Percentiles rank a stretch among this genome's conserved stretches.
Evolutionary conservation across 30 jellyfish, hydroid and myxozoan species (phyloP).

Genomic region (Chironex yamaguchii): DNA sequence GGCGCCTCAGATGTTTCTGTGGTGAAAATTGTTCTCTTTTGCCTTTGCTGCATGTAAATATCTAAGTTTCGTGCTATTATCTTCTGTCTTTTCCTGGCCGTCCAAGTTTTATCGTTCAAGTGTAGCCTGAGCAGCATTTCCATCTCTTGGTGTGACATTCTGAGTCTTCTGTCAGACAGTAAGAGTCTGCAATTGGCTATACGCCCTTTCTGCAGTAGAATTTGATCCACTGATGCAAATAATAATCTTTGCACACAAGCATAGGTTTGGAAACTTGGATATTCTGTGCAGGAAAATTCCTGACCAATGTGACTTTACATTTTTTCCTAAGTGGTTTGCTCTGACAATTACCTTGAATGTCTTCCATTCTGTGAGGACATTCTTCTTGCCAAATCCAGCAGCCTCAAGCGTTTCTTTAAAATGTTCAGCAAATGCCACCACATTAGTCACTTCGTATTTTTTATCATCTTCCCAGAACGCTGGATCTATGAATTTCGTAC

Average conservation of each 20-base stretch:
- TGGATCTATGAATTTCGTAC: constrained; percentile 1
- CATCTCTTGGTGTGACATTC: constrained; percentile 9
- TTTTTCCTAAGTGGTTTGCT: neutral
- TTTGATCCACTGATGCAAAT: constrained; percentile 39
- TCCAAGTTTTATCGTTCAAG: constrained; percentile 29
- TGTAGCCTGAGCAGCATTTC: constrained; percentile 11
- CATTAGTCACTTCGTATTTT: neutral
- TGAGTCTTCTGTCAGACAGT: constrained; percentile 16
- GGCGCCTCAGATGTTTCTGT: too few relatives aligned
- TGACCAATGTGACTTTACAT: neutral
- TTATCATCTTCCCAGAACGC: constrained; percentile 21
- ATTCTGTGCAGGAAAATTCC: neutral
- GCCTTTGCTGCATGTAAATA: too few relatives aligned
- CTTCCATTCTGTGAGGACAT: neutral
- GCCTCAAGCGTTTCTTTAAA: constrained; percentile 13
- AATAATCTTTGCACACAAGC: constrained; percentile 15
- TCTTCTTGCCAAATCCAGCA: neutral
- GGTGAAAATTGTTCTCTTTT: too few relatives aligned
- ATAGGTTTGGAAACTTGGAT: constrained; percentile 17
- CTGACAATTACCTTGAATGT: constrained; percentile 2
- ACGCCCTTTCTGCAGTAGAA: constrained; percentile 46
- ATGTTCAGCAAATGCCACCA: neutral
- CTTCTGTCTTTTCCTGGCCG: constrained; percentile 1
- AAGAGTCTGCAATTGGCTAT: neutral
- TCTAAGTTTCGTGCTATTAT: too few relatives aligned